Base-by-base conservation (phyloP, 2,113 vertebrate species). In the Pomatorhinus ruficollis region DNA sequence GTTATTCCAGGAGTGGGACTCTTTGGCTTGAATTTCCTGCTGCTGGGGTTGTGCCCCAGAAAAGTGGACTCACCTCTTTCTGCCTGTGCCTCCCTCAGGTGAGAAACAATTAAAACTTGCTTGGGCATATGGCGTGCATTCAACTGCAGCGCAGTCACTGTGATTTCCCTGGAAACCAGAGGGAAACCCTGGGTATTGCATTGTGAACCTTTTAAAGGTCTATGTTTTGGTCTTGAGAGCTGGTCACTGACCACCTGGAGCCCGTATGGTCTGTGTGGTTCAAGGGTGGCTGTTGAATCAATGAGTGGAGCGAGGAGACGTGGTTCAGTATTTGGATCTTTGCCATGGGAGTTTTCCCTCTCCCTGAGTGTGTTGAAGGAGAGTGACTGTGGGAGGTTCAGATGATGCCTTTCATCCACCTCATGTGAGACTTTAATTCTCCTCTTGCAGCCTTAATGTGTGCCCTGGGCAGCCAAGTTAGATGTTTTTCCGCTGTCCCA, bases 181-280 rank as follows among this genome's bases (percentile, higher is more conserved):
- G 57, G 71, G 56, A 80, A 95, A 31, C 37, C 8, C 30, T 25
- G 4, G 47, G 15, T 44, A 1, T 45, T 57, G 37, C 30, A 22
- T 8, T 37, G 22, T 42, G 60, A 70, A 6, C 52, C 28, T 74
- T 72, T 66, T 39, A 39, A 64, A 63, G 79, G 25, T 17, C 33
- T 8, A 0, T 25, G 9, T 24, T 93, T 72, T 45, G 30, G 31
- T 33, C 19, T 39, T 42, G 50, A 45, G 45, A n/a, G 59, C 14
- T 83, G 59, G 21, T 81, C 33, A 33, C 9, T 0, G 4, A 8
- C 10, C 30, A 45, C 15, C 15, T 7, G 8, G 24, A 69, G 57
- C 10, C 1, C 1, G 2, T 30, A 1, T 16, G 63, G 22, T 45
- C 70, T 1, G 0, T 15, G 20, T 53, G 59, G 49, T 3, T 14